A percentile compares a stretch with the other conserved stretches of the same genome.
phyloP scores from a whole-genome alignment of 2,797 vertebrate genomes.

The Scolopax rusticola region DNA sequence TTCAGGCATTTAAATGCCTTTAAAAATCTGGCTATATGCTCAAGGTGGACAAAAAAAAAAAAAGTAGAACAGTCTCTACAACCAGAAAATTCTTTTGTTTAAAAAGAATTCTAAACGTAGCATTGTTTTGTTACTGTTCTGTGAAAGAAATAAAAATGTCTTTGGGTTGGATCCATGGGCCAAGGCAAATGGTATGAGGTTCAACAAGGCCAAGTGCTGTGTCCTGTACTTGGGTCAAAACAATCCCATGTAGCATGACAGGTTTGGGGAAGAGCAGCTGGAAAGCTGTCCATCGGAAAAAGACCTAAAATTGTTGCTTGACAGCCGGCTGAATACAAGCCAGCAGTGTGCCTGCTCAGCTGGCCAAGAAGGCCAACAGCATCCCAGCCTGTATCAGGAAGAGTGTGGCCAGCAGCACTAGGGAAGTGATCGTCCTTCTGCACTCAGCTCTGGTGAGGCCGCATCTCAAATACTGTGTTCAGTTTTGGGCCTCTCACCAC shows the following conservation, averaged over 20 bases:
- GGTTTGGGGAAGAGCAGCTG: neutral
- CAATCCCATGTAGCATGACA: fast-evolving
- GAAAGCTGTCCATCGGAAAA: fast-evolving
- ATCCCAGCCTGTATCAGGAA: neutral
- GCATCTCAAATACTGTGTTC: fast-evolving
- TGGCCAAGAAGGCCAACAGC: fast-evolving
- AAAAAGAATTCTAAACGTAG: neutral
- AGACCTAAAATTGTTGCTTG: fast-evolving
- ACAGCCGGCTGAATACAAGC: fast-evolving
- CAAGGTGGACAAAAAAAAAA: neutral
- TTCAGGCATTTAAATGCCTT: neutral
- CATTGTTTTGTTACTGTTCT: neutral
- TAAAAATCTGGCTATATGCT: neutral
- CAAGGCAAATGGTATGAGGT: fast-evolving
- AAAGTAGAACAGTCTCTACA: neutral
- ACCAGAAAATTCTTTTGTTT: neutral
- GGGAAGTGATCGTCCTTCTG: fast-evolving
- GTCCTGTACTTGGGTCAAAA: neutral
- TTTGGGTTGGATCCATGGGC: fast-evolving
- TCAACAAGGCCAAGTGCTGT: fast-evolving
- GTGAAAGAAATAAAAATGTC: neutral
- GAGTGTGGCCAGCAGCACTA: neutral
- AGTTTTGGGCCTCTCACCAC: neutral
- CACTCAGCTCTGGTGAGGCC: no score
- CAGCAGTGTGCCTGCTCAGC: neutral